Percentiles rank a stretch among this genome's conserved stretches.
Evolutionary conservation across 2,888 invertebrate species (phyloP).

Genomic region (Nomada hirtipes): DNA sequence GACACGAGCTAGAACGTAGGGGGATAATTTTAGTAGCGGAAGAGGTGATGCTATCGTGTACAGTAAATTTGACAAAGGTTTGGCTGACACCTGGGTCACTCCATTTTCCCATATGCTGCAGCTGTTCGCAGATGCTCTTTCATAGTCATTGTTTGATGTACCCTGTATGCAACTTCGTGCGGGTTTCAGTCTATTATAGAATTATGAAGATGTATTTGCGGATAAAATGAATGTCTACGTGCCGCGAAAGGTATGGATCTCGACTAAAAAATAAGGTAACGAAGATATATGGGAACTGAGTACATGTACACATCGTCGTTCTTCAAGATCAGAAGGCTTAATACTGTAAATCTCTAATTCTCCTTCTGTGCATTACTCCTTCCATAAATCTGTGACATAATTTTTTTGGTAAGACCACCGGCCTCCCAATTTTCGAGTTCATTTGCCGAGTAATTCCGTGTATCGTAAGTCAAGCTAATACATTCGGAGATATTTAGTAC

Average conservation of each 20-base stretch:
- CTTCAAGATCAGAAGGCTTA: background rate
- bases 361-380: background rate
- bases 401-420: too few species aligned
- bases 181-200: constrained; percentile 1
- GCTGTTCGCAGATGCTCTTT: constrained; percentile 24
- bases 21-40: background rate
- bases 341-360: background rate
- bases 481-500: too few species aligned
- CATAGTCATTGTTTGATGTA: constrained; percentile 7
- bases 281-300: constrained; percentile 12
- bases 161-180: constrained; percentile 7
- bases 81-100: constrained; percentile 26
- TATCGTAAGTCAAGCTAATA: too few species aligned
- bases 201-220: constrained; percentile 19
- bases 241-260: background rate
- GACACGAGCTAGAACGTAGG: background rate
- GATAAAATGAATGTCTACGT: background rate
- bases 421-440: too few species aligned
- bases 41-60: constrained; percentile 5
- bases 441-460: too few species aligned
- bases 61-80: constrained; percentile 32
- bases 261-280: background rate
- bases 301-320: too few species aligned
- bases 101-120: constrained; percentile 25
- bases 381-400: background rate